phyloP scores from a whole-genome alignment of 2,888 invertebrate genomes.

The Galerucella nymphaeae region DNA sequence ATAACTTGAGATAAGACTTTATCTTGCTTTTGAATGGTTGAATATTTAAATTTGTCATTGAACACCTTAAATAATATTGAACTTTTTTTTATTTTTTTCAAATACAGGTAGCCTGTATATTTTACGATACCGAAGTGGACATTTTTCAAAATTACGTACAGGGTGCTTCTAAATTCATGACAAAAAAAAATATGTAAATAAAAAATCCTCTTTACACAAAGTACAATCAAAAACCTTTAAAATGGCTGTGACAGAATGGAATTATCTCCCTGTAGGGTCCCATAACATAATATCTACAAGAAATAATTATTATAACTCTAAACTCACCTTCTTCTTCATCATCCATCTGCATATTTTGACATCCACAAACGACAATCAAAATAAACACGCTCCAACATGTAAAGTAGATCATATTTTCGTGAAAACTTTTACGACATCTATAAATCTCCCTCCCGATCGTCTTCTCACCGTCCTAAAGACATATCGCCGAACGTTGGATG shows the following conservation, averaged over 20 bases:
- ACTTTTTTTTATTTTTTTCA: too few relatives aligned
- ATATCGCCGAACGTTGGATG: conserved; percentile 34
- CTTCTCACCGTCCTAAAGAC: conserved; percentile 2
- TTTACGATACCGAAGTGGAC: too few relatives aligned
- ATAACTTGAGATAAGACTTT: not conserved
- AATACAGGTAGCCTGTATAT: too few relatives aligned
- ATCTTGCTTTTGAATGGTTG: not conserved
- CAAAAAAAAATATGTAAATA: too few relatives aligned
- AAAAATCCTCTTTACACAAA: too few relatives aligned
- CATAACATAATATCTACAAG: not conserved
- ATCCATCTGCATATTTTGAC: conserved; percentile 36
- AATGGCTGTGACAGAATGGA: too few relatives aligned
- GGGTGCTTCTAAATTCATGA: too few relatives aligned
- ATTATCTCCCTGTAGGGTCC: too few relatives aligned
- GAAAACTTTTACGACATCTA: conserved; percentile 48
- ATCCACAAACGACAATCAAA: conserved; percentile 46
- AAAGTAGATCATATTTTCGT: conserved; percentile 54
- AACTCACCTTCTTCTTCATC: conserved; percentile 29
- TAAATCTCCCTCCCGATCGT: conserved; percentile 44
- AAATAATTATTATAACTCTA: not conserved
- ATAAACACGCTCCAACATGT: conserved; percentile 51
- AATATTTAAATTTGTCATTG: not conserved
- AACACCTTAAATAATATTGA: too few relatives aligned
- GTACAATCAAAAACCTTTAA: too few relatives aligned
- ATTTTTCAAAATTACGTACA: too few relatives aligned